Percentiles rank a stretch among this genome's conserved stretches.
phyloP scores from a whole-genome alignment of 2,113 vertebrate genomes.

The Neomonachus schauinslandi region DNA sequence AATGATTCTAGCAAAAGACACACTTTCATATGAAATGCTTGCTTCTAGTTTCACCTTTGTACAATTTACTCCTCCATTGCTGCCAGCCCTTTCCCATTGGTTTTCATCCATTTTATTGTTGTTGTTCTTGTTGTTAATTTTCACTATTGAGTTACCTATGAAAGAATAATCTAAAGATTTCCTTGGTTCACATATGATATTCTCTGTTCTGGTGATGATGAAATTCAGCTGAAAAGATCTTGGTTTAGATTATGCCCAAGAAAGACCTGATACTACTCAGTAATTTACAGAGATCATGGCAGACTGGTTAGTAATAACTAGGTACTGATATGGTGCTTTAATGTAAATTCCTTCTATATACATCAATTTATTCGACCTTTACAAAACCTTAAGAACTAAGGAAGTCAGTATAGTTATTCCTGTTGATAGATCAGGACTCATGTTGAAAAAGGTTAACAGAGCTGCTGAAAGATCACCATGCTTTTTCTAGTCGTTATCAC shows the following conservation, averaged over 20 bases:
- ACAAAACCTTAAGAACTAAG: background rate
- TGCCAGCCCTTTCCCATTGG: background rate
- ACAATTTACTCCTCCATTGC: background rate
- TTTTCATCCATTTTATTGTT: background rate
- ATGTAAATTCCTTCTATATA: background rate
- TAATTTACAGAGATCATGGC: background rate
- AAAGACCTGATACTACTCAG: background rate
- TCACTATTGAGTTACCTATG: background rate
- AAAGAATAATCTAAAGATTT: background rate
- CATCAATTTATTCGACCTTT: background rate
- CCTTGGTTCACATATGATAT: background rate
- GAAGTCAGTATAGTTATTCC: background rate
- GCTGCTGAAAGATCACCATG: background rate
- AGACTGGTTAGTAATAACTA: background rate
- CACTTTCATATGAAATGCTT: background rate
- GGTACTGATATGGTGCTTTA: background rate
- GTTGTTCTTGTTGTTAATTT: background rate
- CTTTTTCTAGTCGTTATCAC: background rate
- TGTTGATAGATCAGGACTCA: background rate
- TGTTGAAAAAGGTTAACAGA: background rate
- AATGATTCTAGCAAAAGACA: constrained; percentile 35
- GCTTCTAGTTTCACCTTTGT: background rate
- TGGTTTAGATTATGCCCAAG: background rate
- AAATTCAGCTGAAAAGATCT: background rate
- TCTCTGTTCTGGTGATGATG: background rate